Conservation (phyloP, 2,113 vertebrate genomes). For the Channa argus region DNA sequence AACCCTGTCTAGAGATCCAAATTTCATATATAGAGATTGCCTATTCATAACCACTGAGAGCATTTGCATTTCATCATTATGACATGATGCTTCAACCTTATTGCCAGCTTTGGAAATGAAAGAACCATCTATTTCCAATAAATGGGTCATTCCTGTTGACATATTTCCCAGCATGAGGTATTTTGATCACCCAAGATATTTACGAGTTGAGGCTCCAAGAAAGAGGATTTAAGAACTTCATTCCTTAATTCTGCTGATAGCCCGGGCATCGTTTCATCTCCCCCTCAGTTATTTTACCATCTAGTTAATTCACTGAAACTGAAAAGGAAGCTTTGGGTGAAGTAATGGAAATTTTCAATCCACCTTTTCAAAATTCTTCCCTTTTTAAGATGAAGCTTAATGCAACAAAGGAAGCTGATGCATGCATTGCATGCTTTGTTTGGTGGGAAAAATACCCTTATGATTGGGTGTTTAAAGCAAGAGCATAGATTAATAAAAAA, state of each 20-base stretch:
- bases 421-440: constrained; percentile 71
- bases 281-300: constrained; percentile 50
- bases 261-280: constrained; percentile 51
- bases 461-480: constrained; percentile 5
- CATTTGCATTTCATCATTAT: constrained; percentile 70
- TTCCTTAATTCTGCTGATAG: constrained; percentile 55
- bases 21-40: constrained; percentile 70
- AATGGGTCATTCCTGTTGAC: constrained; percentile 77
- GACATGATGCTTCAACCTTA: constrained; percentile 68
- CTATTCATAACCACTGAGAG: constrained; percentile 75
- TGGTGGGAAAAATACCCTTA: constrained; percentile 48
- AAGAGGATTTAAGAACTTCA: constrained; percentile 63
- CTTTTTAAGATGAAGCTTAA: constrained; percentile 74
- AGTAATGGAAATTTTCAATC: constrained; percentile 79
- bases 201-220: constrained; percentile 44
- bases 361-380: constrained; percentile 74
- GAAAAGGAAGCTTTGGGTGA: constrained; percentile 75
- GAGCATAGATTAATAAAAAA: constrained; percentile 41
- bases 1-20: constrained; percentile 64
- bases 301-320: constrained; percentile 64
- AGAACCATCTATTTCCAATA: constrained; percentile 66
- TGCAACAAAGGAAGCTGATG: constrained; percentile 75
- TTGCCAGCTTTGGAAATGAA: constrained; percentile 73
- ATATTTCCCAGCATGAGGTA: constrained; percentile 71
- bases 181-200: constrained; percentile 69